Conservation (phyloP, 2,797 vertebrate genomes). For the Diglossa cyanea region DNA sequence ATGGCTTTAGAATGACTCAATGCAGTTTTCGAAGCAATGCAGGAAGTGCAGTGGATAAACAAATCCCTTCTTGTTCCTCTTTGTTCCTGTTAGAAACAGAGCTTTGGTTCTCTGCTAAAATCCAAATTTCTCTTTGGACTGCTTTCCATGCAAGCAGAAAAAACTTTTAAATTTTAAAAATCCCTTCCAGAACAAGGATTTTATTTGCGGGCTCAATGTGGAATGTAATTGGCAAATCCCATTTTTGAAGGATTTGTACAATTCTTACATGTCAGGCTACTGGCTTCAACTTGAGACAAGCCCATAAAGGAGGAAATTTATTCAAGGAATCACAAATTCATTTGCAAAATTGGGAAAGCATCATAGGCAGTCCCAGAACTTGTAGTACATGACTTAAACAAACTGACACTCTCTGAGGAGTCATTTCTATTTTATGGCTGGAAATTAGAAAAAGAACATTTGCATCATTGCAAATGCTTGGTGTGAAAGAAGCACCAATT, state of each 20-base stretch:
- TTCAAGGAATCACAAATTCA: not conserved
- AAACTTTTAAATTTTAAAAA: not conserved
- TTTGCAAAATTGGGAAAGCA: not conserved
- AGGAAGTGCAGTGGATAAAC: not conserved
- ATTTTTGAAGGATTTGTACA: not conserved
- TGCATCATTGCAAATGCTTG: not conserved
- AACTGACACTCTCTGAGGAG: not conserved
- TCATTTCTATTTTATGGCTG: not conserved
- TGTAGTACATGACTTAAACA: not conserved
- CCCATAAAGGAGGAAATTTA: not conserved
- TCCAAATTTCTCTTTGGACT: not conserved
- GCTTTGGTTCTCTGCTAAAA: not conserved
- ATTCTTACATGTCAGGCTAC: not conserved
- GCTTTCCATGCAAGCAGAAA: not conserved
- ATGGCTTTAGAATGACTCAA: not conserved
- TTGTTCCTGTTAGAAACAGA: not conserved
- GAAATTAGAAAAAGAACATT: not conserved
- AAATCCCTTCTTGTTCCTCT: not conserved
- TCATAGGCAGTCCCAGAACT: not conserved
- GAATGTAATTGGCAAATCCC: not conserved
- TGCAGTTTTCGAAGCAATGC: not conserved
- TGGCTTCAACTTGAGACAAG: not conserved
- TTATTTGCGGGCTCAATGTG: not conserved
- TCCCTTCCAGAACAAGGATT: not conserved
- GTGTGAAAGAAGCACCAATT: not conserved